These are phyloP conservation scores for Oxystoma pomonae DNA, from an alignment of 2,888 invertebrate species.

Conservation along the genomic window DNA sequence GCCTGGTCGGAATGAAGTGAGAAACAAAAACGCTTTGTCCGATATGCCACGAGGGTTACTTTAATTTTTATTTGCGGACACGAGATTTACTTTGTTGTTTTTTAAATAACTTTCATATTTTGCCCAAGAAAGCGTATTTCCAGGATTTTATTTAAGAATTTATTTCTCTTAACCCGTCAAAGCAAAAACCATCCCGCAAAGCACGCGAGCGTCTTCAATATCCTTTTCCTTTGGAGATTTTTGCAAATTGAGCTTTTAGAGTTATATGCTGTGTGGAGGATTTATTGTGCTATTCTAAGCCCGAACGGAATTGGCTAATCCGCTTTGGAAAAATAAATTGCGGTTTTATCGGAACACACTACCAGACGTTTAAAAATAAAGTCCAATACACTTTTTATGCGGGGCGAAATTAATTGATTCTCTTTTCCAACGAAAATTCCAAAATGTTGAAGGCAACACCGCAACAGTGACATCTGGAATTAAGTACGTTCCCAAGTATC, in stretches of 20 bases:
- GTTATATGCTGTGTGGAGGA: not conserved
- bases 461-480: no score
- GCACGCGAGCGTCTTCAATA: not conserved
- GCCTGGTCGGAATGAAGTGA: no score
- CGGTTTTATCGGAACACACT: not conserved
- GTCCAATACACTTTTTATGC: not conserved
- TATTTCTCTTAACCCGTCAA: not conserved
- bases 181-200: not conserved
- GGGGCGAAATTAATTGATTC: not conserved
- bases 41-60: no score
- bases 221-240: not conserved
- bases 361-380: not conserved
- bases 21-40: no score
- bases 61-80: no score
- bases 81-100: no score
- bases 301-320: not conserved
- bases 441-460: no score
- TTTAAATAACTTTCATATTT: no score
- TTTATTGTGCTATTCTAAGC: not conserved
- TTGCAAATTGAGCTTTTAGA: not conserved
- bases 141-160: not conserved
- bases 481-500: no score
- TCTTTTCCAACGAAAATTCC: no score
- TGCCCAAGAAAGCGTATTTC: no score
- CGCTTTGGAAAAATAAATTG: not conserved